A percentile compares a stretch with the other conserved stretches of the same genome.
phyloP scores from a whole-genome alignment of 64 coral and sea anemone species.

The Actinia equina region DNA sequence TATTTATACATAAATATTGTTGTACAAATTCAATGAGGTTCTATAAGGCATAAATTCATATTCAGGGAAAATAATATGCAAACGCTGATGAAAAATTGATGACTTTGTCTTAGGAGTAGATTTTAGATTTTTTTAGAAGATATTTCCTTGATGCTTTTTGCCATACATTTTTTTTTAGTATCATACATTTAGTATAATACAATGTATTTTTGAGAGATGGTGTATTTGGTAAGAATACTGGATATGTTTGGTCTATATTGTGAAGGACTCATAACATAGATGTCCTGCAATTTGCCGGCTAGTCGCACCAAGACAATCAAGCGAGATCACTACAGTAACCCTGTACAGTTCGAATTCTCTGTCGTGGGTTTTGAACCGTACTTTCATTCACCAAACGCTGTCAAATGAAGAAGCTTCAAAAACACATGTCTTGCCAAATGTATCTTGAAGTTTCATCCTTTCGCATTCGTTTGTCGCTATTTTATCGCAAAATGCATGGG shows the following conservation, averaged over 20 bases:
- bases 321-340: background rate
- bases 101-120: background rate
- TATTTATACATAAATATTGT: background rate
- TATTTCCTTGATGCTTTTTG: background rate
- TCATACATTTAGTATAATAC: too few species aligned
- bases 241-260: too few species aligned
- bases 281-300: background rate
- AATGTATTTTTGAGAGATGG: too few species aligned
- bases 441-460: background rate
- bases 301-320: background rate
- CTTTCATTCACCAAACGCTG: background rate
- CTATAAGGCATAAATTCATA: background rate
- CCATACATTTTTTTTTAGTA: background rate
- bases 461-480: background rate
- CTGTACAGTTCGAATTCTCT: background rate
- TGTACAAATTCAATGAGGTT: background rate
- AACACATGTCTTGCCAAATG: background rate
- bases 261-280: too few species aligned
- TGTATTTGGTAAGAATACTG: too few species aligned
- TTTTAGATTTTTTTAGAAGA: background rate
- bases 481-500: background rate
- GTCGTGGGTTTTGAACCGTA: background rate
- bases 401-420: background rate
- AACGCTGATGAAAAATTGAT: background rate
- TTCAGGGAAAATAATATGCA: background rate